Evolutionary conservation across 2,888 invertebrate genomes (phyloP), one percentile per base, ranked within the genome.

Genomic region (Parnassius glacialis): DNA sequence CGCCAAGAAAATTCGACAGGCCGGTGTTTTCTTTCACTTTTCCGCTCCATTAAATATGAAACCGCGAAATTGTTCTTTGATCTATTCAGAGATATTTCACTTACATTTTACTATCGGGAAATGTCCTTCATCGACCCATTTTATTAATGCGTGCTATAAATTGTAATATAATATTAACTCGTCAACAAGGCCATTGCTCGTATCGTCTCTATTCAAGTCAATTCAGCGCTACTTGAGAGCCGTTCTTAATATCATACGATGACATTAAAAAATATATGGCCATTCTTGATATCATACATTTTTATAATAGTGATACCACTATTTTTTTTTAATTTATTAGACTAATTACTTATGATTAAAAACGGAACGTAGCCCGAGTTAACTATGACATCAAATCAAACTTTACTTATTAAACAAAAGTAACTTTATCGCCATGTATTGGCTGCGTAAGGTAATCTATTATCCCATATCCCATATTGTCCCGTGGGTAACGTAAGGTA

Each of bases 11-110:
- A 70, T 71, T 71, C 43, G 73, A 13, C 73, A 72, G 67, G 65
- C 58, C 64, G 66, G 74, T 74, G 74, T 79, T 76, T 79, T 78
- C 78, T 80, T 80, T 77, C 78, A 72, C 70, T 74, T 76, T 71
- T 72, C 72, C 75, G 76, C 73, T 72, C 76, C 75, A 77, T 68
- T 78, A 73, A 76, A 65, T 67, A 64, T 65, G 66, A 67, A 61
- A 64, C 64, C 64, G 65, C 68, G 70, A 59, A 70, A 25, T 16
- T 45, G 48, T 69, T 67, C 81, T 84, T 84, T 84, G 84, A 85
- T 83, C 77, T 83, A 75, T 72, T 70, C 65, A 72, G 70, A 68
- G 73, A 73, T 67, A 70, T 70, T 68, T 70, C 72, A 68, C 68
- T 65, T 65, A 69, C 67, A 65, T 69, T 56, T 11, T 34, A 66